phyloP scores from a whole-genome alignment of 1,140 invertebrate species.

The Papilio polytes region DNA sequence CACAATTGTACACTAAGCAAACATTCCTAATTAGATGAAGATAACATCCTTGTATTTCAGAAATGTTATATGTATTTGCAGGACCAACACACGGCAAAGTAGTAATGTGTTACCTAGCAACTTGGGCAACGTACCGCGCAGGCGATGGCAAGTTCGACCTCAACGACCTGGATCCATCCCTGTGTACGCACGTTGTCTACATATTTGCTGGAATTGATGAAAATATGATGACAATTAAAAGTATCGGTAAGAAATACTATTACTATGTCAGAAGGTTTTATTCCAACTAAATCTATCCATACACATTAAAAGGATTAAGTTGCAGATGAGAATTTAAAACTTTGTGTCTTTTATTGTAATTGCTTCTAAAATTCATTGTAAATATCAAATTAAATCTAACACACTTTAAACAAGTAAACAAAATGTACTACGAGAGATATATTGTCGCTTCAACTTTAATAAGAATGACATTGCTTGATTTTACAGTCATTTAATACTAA shows the following conservation, averaged over 20 bases:
- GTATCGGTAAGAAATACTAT: constrained; percentile 29
- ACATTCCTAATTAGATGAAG: too few species aligned
- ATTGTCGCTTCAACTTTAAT: background rate
- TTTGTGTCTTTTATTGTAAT: too few species aligned
- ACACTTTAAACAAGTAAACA: too few species aligned
- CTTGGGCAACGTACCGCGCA: constrained; percentile 25
- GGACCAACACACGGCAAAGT: constrained; percentile 35
- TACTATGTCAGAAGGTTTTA: too few species aligned
- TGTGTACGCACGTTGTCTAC: constrained; percentile 40
- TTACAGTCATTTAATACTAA: background rate
- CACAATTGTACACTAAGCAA: too few species aligned
- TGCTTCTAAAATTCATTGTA: too few species aligned
- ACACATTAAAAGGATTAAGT: too few species aligned
- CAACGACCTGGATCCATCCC: constrained; percentile 32
- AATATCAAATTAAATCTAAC: too few species aligned
- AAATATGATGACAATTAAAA: constrained; percentile 39
- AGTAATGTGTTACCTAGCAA: constrained; percentile 19
- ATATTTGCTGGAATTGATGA: constrained; percentile 39
- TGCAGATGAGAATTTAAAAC: too few species aligned
- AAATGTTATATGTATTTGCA: background rate
- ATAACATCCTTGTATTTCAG: too few species aligned
- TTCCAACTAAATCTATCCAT: too few species aligned
- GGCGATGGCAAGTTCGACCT: constrained; percentile 25
- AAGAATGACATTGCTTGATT: background rate
- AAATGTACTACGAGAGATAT: too few species aligned